Conservation (phyloP, 1,140 invertebrate species). For the Radopholus similis region DNA sequence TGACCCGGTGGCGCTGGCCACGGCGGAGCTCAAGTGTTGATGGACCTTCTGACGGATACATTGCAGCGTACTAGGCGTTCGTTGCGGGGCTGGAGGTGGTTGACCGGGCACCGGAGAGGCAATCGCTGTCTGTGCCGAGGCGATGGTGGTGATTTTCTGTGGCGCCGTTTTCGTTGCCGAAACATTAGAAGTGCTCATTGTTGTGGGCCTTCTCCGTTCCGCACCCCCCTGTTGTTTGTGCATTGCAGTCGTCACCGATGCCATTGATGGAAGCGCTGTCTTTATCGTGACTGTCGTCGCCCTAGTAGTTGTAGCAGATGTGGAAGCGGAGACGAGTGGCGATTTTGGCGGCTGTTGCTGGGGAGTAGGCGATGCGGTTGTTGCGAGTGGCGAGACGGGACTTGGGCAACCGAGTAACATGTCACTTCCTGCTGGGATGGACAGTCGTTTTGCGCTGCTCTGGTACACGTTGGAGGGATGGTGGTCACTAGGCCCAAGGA, state of each 20-base stretch:
- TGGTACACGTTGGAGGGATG: background rate
- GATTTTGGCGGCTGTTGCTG: background rate
- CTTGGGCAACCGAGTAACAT: background rate
- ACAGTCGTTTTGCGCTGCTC: background rate
- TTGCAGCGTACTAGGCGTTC: too few relatives aligned
- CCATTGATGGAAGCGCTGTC: too few relatives aligned
- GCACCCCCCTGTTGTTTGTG: too few relatives aligned
- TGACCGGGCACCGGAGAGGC: background rate
- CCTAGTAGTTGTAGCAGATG: background rate
- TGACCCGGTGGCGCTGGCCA: too few relatives aligned
- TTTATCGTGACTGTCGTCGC: background rate
- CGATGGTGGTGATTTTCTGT: conserved; percentile 4
- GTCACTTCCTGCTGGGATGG: background rate
- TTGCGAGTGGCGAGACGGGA: background rate
- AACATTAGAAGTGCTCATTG: too few relatives aligned
- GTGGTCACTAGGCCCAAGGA: background rate
- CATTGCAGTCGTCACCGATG: too few relatives aligned
- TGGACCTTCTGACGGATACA: too few relatives aligned
- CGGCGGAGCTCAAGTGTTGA: too few relatives aligned
- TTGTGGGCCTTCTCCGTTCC: too few relatives aligned
- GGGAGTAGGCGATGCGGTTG: background rate
- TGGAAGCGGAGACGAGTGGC: background rate
- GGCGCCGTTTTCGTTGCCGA: background rate
- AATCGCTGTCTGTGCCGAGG: background rate
- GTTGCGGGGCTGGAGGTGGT: too few relatives aligned